Percentiles rank a stretch among this genome's conserved stretches.
Conservation (phyloP, 2,888 invertebrate genomes). For the Acholoe squamosa region DNA sequence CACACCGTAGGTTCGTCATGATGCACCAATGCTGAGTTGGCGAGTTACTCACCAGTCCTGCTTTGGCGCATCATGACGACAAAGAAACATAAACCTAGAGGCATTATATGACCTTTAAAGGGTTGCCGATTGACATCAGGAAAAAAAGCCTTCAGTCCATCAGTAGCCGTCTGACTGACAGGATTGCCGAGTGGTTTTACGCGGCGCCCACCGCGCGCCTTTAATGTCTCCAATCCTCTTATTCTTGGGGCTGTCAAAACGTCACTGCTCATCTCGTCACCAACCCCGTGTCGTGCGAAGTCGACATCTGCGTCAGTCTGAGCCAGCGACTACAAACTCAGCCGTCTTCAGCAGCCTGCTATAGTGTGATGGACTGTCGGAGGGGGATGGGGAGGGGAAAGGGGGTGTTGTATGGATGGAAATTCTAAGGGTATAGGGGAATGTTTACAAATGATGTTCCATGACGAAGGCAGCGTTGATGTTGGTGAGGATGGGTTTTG, state of each 20-base stretch:
- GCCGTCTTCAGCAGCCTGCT: background rate
- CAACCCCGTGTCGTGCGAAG: background rate
- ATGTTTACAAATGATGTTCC: no score
- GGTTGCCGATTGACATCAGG: background rate
- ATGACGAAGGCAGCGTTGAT: no score
- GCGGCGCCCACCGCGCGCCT: conserved; percentile 20
- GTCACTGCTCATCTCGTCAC: conserved; percentile 51
- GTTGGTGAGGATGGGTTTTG: no score
- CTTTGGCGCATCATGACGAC: no score
- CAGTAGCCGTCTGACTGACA: conserved; percentile 42
- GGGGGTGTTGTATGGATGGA: background rate
- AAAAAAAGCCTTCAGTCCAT: background rate
- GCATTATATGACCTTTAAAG: background rate
- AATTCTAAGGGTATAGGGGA: background rate
- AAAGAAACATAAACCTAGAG: no score
- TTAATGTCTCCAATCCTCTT: conserved; percentile 61
- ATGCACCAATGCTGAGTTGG: no score
- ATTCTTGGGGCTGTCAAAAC: conserved; percentile 57
- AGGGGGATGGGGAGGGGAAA: background rate
- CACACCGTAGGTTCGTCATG: no score
- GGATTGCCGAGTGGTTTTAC: conserved; percentile 42
- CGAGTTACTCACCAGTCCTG: no score
- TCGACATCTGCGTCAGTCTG: conserved; percentile 1
- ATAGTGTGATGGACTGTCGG: background rate
- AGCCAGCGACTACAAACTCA: background rate